A percentile compares a stretch with the other conserved stretches of the same genome.
phyloP scores from a whole-genome alignment of 2,797 vertebrate species.

The Miopithecus talapoin region DNA sequence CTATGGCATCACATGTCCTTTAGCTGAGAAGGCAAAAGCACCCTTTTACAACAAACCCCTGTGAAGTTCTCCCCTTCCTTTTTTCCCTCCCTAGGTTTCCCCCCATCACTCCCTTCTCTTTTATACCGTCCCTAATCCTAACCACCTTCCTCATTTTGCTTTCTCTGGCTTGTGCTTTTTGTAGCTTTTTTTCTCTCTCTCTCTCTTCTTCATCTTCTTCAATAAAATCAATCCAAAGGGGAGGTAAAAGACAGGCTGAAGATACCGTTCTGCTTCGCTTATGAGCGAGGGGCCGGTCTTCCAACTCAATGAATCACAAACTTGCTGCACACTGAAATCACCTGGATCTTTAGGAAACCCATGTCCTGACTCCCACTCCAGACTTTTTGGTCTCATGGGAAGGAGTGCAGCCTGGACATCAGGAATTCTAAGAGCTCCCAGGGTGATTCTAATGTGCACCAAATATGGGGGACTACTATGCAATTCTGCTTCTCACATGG shows the following conservation, averaged over 20 bases:
- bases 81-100: background rate
- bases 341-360: background rate
- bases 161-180: background rate
- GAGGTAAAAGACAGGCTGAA: background rate
- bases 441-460: background rate
- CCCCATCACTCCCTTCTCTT: background rate
- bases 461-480: too few species aligned
- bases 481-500: background rate
- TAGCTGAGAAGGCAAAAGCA: background rate
- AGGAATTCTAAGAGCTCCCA: background rate
- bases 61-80: background rate
- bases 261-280: background rate
- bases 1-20: background rate
- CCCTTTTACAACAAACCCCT: too few species aligned
- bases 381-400: background rate
- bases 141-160: background rate
- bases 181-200: background rate
- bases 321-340: background rate
- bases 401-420: rapidly evolving
- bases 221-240: background rate
- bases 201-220: background rate
- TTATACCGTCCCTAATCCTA: background rate
- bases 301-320: background rate
- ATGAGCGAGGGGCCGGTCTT: background rate
- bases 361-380: background rate